Evolutionary conservation across 2,113 vertebrate genomes (phyloP), one percentile per base, ranked within the genome.

Genomic region (Cyprinodon tularosa): DNA sequence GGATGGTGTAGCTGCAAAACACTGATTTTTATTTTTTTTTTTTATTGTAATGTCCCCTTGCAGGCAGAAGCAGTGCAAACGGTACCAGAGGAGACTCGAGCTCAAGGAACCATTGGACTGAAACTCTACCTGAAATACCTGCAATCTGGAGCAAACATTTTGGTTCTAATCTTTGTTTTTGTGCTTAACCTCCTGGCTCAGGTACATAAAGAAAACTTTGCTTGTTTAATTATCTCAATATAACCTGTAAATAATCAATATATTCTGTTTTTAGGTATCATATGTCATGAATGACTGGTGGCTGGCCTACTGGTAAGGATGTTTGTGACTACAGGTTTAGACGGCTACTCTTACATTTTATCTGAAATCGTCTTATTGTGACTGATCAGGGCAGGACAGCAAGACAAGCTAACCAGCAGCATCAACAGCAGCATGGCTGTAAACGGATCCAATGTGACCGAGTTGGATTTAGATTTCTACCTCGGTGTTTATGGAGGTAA

Each of bases 251-350:
- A 37, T 47, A 22, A 65, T 5, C 9, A 45, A 40, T 0, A 3
- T 12, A 38, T 72, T 44, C 8, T 72, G 10, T 15, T 80, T 29
- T 0, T 76, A 99, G 98, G 89, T 92, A 11, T 68, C 94, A 3
- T 98, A 95, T 72, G 86, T 98, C 59, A 88, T 98, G 45, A 96
- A 97, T 81, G 98, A 99, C 82, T 99, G 97, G 98, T 99, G 98
- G 98, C 94, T 99, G 83, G 96, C 97, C 13, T 93, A 96, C 76
- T 99, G 98, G 98, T 99, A 83, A 94, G 95, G 92, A 17, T 22
- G 2, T 48, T 8, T 60, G 17, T 20, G 5, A 2, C 4, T 38
- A 17, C 3, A 17, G 12, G 6, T 38, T 29, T 50, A 20, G 42
- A 48, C 29, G 62, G 37, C 44, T 4, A 9, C 40, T n/a, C 29